Base-by-base conservation (phyloP, 2,888 invertebrate genomes). In the Empis stercorea region DNA sequence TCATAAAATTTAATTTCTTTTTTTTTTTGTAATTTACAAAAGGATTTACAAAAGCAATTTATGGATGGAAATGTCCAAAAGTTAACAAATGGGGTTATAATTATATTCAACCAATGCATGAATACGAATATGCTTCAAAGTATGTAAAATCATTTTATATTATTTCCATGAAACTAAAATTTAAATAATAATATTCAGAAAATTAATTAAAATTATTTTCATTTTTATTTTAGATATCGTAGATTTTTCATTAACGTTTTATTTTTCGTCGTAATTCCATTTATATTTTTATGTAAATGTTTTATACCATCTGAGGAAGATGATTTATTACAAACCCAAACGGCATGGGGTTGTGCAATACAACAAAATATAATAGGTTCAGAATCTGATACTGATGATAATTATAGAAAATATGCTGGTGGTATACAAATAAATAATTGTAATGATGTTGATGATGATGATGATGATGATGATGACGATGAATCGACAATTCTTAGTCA, bases 11-110 rank as follows among this genome's bases (percentile, higher is more conserved):
- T 34, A 30, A 37, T 11, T 47, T 32, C 37, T 48, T 32, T 49
- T 53, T 20, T 20, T 20, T 20, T 3, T 4, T 20, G 4, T 5
- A 20, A 20, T 5, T 20, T 46, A 44, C 48, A 37, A n/a, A 43
- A 61, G 63, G 63, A 23, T 45, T 59, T 7, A 20, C 59, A 15
- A 64, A 64, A 50, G 63, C 59, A 7, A 14, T 56, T 10, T n/a
- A 60, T 5, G 63, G 63, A 10, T 39, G 57, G 14, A 57, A 54
- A 30, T 32, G 49, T 30, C 39, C 27, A 5, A 17, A 23, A 16
- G 49, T 62, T 11, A 57, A 54, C 47, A 48, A 49, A 30, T 59
- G 49, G 45, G 59, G 58, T 14, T 61, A 59, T 46, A 50, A 58
- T 41, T 55, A 58, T 30, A 48, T 64, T 43, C 60, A 61, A 30